Evolutionary conservation across 2,113 vertebrate genomes (phyloP), one percentile per base, ranked within the genome.

Genomic region (Phalacrocorax aristotelis): DNA sequence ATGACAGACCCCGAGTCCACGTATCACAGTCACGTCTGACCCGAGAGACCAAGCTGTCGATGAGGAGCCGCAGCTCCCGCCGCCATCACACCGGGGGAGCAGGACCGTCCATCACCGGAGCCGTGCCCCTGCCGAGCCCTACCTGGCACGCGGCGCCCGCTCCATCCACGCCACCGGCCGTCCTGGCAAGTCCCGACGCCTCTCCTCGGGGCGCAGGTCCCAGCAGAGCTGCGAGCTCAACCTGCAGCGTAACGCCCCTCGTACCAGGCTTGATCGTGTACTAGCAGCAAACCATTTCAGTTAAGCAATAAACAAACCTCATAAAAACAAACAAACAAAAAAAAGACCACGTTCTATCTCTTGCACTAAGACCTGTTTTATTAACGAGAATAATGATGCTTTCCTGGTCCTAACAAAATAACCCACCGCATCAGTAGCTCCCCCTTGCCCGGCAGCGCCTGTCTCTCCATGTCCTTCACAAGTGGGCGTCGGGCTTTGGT

Each of bases 251-350:
- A 22, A 42, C 2, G 2, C 23, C 78, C 36, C 2, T n/a, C 9
- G 2, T 34, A 22, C 85, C 89, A 34, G 86, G 96, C 86, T 95
- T 79, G 12, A 51, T 77, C 5, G 5, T 13, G 84, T 13, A 6
- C 74, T 40, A 64, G 89, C 94, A 87, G 91, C 66, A 62, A 89
- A 84, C 69, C 15, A 69, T 87, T 97, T 96, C 97, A 94, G 96
- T 91, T 96, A 80, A 98, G 98, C 98, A 98, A 98, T 98, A 94
- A 98, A 95, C 25, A 95, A 95, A 64, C 90, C 95, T 93, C 87
- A 66, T 69, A 15, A 55, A 91, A 70, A n/a, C 38, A 17, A 79
- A 52, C 9, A 14, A 65, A 23, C 15, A 40, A 25, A 3, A 54
- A 22, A 89, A 26, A 16, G 7, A 70, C 85, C 95, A 70, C 60